phyloP scores from a whole-genome alignment of 2,888 invertebrate species.

The Pteria penguin region DNA sequence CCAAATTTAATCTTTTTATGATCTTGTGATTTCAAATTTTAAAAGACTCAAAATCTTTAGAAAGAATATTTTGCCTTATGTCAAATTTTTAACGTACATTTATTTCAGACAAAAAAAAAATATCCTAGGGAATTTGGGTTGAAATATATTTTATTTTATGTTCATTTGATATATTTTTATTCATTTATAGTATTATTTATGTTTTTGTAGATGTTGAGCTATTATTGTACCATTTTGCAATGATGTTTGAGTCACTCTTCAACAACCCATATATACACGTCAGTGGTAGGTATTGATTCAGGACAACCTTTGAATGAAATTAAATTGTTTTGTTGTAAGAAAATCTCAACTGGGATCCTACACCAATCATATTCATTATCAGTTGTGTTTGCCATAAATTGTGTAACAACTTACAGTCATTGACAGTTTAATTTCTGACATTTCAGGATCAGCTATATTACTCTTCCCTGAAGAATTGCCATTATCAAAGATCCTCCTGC shows the following conservation, averaged over 20 bases:
- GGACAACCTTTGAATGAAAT: too few relatives aligned
- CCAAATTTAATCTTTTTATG: too few relatives aligned
- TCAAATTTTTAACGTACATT: background rate
- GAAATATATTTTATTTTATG: background rate
- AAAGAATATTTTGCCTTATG: too few relatives aligned
- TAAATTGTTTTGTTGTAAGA: too few relatives aligned
- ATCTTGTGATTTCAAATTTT: too few relatives aligned
- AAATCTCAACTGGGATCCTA: too few relatives aligned
- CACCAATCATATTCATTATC: too few relatives aligned
- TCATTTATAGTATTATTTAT: background rate
- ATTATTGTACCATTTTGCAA: background rate
- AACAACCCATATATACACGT: background rate
- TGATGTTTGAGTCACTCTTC: background rate
- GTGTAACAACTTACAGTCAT: too few relatives aligned
- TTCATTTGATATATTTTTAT: background rate
- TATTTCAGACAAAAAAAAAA: too few relatives aligned
- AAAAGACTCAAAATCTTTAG: too few relatives aligned
- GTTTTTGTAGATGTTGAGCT: background rate
- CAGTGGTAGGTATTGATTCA: slow-evolving; percentile 8
- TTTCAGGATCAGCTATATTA: slow-evolving; percentile 13
- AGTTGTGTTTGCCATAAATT: too few relatives aligned
- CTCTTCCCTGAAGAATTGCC: slow-evolving; percentile 27
- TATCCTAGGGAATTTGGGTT: background rate
- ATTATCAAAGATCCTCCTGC: slow-evolving; percentile 3
- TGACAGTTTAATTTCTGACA: too few relatives aligned